Evolutionary conservation across 2,888 invertebrate species (phyloP).

Genomic region (Ephialtes manifestator): DNA sequence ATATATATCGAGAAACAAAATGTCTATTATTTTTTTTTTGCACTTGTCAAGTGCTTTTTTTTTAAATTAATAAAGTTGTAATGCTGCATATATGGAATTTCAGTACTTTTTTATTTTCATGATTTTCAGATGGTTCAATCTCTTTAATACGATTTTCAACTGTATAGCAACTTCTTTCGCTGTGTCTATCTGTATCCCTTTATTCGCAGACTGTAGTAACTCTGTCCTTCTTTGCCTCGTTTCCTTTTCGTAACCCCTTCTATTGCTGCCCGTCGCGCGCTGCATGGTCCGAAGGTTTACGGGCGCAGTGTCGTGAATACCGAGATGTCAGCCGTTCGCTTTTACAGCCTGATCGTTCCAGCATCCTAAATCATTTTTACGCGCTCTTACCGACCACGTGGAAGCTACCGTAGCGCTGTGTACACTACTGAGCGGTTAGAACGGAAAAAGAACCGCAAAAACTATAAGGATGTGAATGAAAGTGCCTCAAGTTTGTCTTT

Average conservation of each 20-base stretch:
- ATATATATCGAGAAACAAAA: too few species aligned
- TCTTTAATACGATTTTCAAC: not conserved
- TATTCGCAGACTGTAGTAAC: not conserved
- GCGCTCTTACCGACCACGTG: conserved; percentile 56
- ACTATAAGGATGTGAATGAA: conserved; percentile 29
- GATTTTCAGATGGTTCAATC: not conserved
- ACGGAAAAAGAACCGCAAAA: conserved; percentile 32
- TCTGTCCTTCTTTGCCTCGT: not conserved
- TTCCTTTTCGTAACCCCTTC: not conserved
- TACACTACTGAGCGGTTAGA: not conserved
- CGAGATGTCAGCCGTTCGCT: conserved; percentile 45
- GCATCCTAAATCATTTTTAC: conserved; percentile 74
- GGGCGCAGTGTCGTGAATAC: conserved; percentile 70
- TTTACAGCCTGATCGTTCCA: conserved; percentile 56
- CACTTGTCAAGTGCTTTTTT: too few species aligned
- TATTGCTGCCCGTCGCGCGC: conserved; percentile 27
- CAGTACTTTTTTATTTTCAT: too few species aligned
- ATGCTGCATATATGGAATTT: too few species aligned
- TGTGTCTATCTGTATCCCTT: conserved; percentile 1
- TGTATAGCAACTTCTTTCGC: not conserved
- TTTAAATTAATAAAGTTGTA: too few species aligned
- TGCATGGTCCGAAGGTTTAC: conserved; percentile 65
- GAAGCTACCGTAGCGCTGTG: conserved; percentile 21
- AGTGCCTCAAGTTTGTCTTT: conserved; percentile 4
- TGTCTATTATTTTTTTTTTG: too few species aligned